These are phyloP conservation scores for Oscheius sp. DNA, from an alignment of 2,888 invertebrate genomes.

Conservation along the genomic window DNA sequence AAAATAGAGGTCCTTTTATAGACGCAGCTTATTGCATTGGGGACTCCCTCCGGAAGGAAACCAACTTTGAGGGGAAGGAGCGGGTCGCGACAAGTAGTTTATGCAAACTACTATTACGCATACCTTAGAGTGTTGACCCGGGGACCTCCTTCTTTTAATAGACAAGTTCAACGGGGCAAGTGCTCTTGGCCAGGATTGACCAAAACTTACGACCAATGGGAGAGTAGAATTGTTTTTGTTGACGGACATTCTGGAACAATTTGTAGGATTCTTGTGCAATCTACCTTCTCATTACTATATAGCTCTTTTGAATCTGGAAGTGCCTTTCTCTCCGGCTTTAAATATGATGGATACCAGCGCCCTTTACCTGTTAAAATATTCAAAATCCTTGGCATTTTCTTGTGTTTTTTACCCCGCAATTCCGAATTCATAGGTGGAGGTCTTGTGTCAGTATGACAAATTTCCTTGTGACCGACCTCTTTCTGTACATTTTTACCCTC, in stretches of 20 bases:
- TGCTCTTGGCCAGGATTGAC: neutral
- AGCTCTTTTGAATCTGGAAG: neutral
- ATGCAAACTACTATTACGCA: conserved; percentile 12
- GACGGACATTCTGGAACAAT: conserved; percentile 10
- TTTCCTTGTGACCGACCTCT: neutral
- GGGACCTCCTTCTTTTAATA: conserved; percentile 3
- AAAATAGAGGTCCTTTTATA: neutral
- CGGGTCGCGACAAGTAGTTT: conserved; percentile 25
- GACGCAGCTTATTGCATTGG: conserved; percentile 22
- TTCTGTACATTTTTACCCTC: neutral
- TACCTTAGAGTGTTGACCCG: conserved; percentile 24
- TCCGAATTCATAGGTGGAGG: neutral
- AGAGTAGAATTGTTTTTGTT: conserved; percentile 16
- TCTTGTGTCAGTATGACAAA: conserved; percentile 3
- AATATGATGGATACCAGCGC: neutral
- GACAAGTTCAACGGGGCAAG: neutral
- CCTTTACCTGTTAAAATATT: neutral
- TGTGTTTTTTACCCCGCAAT: neutral
- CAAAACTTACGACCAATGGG: neutral
- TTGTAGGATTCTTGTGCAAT: conserved; percentile 2
- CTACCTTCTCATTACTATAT: neutral
- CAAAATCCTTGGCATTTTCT: neutral
- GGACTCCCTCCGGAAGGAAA: conserved; percentile 8
- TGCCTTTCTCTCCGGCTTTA: neutral
- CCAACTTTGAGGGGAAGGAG: conserved; percentile 10